These are phyloP conservation scores for Epinotia bilunana DNA, from an alignment of 2,888 invertebrate genomes.

Conservation along the genomic window DNA sequence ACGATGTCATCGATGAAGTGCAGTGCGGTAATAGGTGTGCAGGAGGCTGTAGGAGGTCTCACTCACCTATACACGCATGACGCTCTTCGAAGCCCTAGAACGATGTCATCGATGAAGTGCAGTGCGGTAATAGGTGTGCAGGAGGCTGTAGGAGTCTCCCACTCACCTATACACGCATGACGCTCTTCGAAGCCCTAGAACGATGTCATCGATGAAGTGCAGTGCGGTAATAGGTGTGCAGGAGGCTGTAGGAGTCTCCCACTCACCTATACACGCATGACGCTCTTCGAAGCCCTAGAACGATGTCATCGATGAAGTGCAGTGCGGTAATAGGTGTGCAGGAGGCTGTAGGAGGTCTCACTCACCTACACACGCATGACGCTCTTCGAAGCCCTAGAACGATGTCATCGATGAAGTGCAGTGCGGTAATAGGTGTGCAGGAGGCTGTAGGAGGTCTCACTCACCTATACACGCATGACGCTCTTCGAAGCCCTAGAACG, in stretches of 20 bases:
- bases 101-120: conserved; percentile 98
- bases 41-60: conserved; percentile 12
- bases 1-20: no score
- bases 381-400: conserved; percentile 99
- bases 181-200: no score
- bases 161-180: no score
- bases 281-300: conserved; percentile 99
- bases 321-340: neutral
- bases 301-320: conserved; percentile 98
- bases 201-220: conserved; percentile 95
- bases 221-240: conserved; percentile 59
- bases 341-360: no score
- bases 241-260: no score
- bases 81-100: conserved; percentile 99
- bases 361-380: no score
- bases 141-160: no score
- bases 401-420: conserved; percentile 97
- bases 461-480: neutral
- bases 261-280: no score
- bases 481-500: no score
- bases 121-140: no score
- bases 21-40: no score
- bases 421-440: neutral
- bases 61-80: conserved; percentile 98
- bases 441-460: neutral